Evolutionary conservation across 2,888 invertebrate species (phyloP), one percentile per base, ranked within the genome.

Genomic region (Matsumyia berberina): DNA sequence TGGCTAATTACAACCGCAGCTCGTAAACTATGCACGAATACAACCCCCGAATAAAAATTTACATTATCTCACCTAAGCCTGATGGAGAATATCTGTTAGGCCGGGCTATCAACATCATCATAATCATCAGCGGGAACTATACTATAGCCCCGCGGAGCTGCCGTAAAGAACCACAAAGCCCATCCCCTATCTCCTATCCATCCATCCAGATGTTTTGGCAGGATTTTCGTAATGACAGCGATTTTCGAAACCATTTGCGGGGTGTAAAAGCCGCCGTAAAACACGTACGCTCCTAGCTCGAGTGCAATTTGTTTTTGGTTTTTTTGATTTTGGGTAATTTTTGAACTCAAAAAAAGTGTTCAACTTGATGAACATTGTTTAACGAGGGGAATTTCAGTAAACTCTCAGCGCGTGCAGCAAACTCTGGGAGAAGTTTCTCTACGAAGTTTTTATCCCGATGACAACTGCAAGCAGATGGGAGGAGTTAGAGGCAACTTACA

Each of bases 1-100:
- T 42, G 42, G 29, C 42, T 55, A 73, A 73, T 73, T 64, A 55
- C 51, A 42, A 39, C 33, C 49, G 19, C 17, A 39, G 4, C 31
- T 51, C 17, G 51, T 60, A 57, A 46, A 69, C 55, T 44, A 57
- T 24, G 4, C 24, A 24, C 8, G 3, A 12, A 7, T 9, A 15
- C 49, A 37, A 24, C 39, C 8, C 2, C 7, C 9, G 11, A 60
- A 60, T 11, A 60, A 31, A 42, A 42, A 31, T 44, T 42, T 7
- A 5, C 37, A 58, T 70, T 70, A 70, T 51, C 58, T 58, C 39
- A 6, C 55, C 7, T 31, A 15, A 35, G 29, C 31, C 51, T 51
- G 58, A 60, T 60, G 60, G 60, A 51, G 6, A 39, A 73, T 42
- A 62, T 53, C 62, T 44, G 51, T 73, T 44, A 3, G 24, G 7